phyloP scores from a whole-genome alignment of 1,140 invertebrate species.

The Hypothenemus hampei region DNA sequence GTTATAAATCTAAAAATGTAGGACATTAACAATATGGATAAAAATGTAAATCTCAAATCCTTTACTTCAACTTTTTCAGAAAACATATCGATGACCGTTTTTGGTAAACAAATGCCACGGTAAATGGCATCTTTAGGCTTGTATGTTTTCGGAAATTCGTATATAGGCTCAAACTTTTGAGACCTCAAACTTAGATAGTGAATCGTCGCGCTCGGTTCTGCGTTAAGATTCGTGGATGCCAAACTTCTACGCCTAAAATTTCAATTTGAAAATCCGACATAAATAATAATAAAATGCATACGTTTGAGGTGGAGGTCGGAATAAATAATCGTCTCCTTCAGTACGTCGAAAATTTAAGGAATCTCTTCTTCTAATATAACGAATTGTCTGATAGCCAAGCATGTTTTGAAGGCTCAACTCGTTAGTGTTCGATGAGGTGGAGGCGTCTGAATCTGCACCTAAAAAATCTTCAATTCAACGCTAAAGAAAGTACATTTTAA shows the following conservation, averaged over 20 bases:
- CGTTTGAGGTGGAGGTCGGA: slow-evolving; percentile 25
- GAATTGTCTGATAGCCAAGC: slow-evolving; percentile 74
- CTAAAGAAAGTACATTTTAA: background rate
- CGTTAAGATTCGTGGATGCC: too few relatives aligned
- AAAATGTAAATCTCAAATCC: background rate
- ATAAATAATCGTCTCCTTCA: slow-evolving; percentile 25
- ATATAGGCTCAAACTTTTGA: slow-evolving; percentile 19
- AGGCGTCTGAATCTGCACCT: slow-evolving; percentile 37
- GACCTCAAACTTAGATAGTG: slow-evolving; percentile 9
- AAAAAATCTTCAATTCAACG: slow-evolving; percentile 9
- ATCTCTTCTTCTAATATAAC: slow-evolving; percentile 50
- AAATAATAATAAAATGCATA: too few relatives aligned
- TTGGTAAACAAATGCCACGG: slow-evolving; percentile 75
- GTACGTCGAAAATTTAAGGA: slow-evolving; percentile 22
- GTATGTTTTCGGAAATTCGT: slow-evolving; percentile 12
- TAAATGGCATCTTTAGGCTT: slow-evolving; percentile 51
- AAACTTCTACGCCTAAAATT: too few relatives aligned
- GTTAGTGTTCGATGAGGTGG: slow-evolving; percentile 46
- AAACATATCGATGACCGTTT: slow-evolving; percentile 63
- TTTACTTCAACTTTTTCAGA: slow-evolving; percentile 48
- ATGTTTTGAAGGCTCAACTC: slow-evolving; percentile 67
- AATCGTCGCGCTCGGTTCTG: slow-evolving; percentile 12
- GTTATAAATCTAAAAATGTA: background rate
- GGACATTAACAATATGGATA: too few relatives aligned
- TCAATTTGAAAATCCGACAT: too few relatives aligned